A percentile compares a stretch with the other conserved stretches of the same genome.
phyloP scores from a whole-genome alignment of 2,888 invertebrate species.

The Nomada ferruginata region DNA sequence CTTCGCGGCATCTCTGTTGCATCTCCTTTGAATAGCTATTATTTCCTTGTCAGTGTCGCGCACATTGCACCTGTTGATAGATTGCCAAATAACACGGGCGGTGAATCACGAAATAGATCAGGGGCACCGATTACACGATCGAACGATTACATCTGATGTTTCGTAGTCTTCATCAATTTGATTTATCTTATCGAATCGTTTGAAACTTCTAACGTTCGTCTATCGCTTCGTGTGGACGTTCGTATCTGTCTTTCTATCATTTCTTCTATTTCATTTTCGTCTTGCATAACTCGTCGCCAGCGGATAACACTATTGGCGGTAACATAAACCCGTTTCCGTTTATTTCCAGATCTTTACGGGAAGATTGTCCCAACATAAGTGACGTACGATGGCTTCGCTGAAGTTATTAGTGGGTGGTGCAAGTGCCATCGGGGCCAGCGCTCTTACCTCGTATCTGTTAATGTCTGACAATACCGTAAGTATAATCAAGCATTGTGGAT shows the following conservation, averaged over 20 bases:
- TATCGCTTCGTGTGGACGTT: no score
- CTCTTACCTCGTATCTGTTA: constrained; percentile 87
- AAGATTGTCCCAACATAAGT: constrained; percentile 42
- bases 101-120: constrained; percentile 49
- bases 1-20: not conserved
- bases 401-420: constrained; percentile 86
- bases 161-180: no score
- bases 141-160: not conserved
- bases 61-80: constrained; percentile 55
- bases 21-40: not conserved
- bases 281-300: constrained; percentile 2
- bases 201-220: not conserved
- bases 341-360: constrained; percentile 55
- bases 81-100: constrained; percentile 46
- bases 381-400: constrained; percentile 77
- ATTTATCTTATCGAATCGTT: not conserved
- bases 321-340: not conserved
- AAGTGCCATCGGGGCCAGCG: constrained; percentile 87
- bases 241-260: not conserved
- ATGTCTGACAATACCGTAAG: constrained; percentile 85
- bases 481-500: constrained; percentile 39
- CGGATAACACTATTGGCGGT: not conserved
- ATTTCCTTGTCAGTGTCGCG: not conserved
- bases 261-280: not conserved
- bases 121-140: not conserved